Evolutionary conservation across 1,140 invertebrate genomes (phyloP).

Genomic region (Mizuhopecten yessoensis): DNA sequence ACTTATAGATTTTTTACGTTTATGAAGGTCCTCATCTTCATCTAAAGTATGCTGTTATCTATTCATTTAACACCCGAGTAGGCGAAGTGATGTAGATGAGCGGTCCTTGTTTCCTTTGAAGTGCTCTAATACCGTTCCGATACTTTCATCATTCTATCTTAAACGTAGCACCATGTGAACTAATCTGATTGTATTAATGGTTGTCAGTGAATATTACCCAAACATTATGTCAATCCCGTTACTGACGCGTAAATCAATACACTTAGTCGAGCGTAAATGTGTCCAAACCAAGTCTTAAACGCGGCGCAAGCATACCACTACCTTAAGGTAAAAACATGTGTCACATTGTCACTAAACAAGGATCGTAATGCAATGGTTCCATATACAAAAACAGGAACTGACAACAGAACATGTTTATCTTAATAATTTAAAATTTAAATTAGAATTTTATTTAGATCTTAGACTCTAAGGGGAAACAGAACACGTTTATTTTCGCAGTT

Average conservation of each 20-base stretch:
- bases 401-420: too few relatives aligned
- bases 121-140: neutral
- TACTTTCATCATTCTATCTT: neutral
- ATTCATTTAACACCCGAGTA: constrained; percentile 16
- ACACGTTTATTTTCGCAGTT: too few relatives aligned
- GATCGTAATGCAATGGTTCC: too few relatives aligned
- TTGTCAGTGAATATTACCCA: neutral
- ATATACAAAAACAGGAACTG: too few relatives aligned
- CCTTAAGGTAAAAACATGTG: too few relatives aligned
- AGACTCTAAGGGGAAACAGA: too few relatives aligned
- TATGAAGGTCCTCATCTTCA: neutral
- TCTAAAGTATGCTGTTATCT: neutral
- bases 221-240: neutral
- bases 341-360: too few relatives aligned
- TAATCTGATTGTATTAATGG: neutral
- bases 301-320: too few relatives aligned
- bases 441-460: too few relatives aligned
- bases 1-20: neutral
- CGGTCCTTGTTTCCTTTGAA: neutral
- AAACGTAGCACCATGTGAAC: neutral
- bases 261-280: neutral
- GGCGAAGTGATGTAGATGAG: neutral
- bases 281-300: too few relatives aligned
- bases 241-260: neutral
- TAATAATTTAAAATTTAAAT: too few relatives aligned